Evolutionary conservation across 2,797 vertebrate species (phyloP).

Genomic region (Nothura maculosa): DNA sequence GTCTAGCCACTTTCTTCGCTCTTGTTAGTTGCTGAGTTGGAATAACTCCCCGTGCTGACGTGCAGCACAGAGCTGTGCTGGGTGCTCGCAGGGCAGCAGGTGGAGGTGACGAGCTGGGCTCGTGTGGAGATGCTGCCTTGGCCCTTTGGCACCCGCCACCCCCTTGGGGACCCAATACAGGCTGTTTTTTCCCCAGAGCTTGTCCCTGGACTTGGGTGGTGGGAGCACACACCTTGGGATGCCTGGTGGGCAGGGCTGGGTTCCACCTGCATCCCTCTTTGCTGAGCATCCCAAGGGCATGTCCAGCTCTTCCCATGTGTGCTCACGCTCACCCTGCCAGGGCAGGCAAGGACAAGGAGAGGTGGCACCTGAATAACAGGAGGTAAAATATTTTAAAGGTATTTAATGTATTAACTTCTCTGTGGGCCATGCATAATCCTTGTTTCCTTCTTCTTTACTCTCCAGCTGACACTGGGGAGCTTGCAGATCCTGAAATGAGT

Average conservation of each 20-base stretch:
- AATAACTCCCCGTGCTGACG: constrained; percentile 38
- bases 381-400: background rate
- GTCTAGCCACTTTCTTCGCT: constrained; percentile 42
- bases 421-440: background rate
- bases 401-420: background rate
- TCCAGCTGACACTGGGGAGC: background rate
- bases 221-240: background rate
- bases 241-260: background rate
- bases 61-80: background rate
- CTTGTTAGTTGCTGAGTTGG: constrained; percentile 50
- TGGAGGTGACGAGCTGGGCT: constrained; percentile 53
- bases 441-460: background rate
- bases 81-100: constrained; percentile 21
- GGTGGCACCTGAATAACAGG: background rate
- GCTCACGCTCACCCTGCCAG: background rate
- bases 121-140: background rate
- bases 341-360: rapidly evolving
- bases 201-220: background rate
- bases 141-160: rapidly evolving
- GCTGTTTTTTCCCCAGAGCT: rapidly evolving
- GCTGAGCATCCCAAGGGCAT: background rate
- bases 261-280: background rate
- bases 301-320: rapidly evolving
- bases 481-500: constrained; percentile 6
- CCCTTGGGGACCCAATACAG: rapidly evolving